These are phyloP conservation scores for Pachycephala philippinensis DNA, from an alignment of 2,113 vertebrate species.

Conservation along the genomic window DNA sequence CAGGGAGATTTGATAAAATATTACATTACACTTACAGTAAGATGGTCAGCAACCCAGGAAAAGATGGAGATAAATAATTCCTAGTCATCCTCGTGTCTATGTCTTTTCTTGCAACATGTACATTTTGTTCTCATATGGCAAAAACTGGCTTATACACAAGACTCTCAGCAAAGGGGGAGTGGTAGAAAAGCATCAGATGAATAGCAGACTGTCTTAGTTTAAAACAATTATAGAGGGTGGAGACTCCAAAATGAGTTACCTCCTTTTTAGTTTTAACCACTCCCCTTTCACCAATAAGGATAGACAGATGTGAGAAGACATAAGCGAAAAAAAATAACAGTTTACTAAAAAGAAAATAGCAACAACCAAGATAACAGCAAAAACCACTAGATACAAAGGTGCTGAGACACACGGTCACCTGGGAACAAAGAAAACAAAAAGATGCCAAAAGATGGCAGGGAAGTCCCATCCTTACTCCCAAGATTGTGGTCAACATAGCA, in stretches of 20 bases:
- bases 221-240: background rate
- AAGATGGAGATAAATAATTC: background rate
- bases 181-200: background rate
- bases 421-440: background rate
- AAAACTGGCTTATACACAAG: background rate
- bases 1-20: background rate
- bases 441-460: background rate
- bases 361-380: background rate
- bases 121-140: background rate
- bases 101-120: background rate
- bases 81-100: background rate
- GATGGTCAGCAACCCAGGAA: background rate
- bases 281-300: background rate
- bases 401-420: background rate
- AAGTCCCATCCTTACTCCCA: background rate
- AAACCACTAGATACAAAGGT: background rate
- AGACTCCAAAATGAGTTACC: background rate
- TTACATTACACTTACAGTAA: background rate
- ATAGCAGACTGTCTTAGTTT: background rate
- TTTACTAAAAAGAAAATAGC: background rate
- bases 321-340: background rate
- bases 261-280: background rate
- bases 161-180: background rate
- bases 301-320: rapidly evolving
- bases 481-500: background rate